Evolutionary conservation across 1,140 invertebrate species (phyloP), one percentile per base, ranked within the genome.

Genomic region (Drosophila nigrodunni): DNA sequence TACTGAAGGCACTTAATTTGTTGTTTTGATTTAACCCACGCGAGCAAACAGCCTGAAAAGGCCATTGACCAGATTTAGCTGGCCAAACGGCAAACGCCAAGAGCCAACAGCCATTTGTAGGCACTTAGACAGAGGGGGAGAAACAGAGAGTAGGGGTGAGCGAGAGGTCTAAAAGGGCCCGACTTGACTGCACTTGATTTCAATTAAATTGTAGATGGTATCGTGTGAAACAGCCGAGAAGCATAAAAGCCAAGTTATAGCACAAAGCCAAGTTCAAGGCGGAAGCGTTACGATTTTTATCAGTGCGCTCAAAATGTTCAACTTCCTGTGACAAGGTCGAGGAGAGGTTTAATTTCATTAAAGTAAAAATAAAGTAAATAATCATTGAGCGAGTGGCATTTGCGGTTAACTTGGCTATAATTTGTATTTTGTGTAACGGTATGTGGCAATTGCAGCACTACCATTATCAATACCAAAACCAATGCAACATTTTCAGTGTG

Each of bases 341-440:
- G 77, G 83, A 9, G 77, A 58, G 77, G 83, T 15, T 77, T 77
- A 87, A 88, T 83, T 87, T 78, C 83, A 88, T 70, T 87, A 65
- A 82, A 87, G 72, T 88, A 87, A 87, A 87, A 87, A 87, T 87
- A 65, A 82, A 87, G 72, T 88, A 87, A 87, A 87, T 87, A 87
- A 64, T 64, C 67, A 64, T 35, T 10, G 35, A 70, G 52, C 49
- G 50, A 74, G 50, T 49, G 58, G 52, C 49, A 68, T 52, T 78
- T 76, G 76, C 75, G 82, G 50, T 82, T 79, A 79, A 69, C 78
- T 9, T 74, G 64, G 13, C 65, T 37, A 55, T 74, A 88, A 88
- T 89, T 89, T 80, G 58, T 71, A 76, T 68, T 70, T 39, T 30
- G 25, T 30, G 70, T 88, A 89, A 89, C 83, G 83, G 85, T 80